Evolutionary conservation across 2,113 vertebrate species (phyloP).

Genomic region (zebrafish (Danio rerio)): DNA sequence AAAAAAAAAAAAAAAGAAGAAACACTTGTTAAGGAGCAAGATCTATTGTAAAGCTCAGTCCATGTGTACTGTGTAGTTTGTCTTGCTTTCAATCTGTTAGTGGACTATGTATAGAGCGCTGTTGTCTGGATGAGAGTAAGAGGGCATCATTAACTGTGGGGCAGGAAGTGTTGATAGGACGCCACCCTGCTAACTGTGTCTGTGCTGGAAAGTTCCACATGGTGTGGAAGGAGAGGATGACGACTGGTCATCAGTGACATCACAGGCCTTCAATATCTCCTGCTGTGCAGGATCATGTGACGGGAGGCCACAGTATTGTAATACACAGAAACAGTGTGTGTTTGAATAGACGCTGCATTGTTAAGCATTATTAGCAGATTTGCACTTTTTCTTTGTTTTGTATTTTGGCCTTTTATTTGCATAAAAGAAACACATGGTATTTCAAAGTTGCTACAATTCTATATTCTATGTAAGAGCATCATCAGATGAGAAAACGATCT

Average conservation of each 20-base stretch:
- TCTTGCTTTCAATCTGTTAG: neutral
- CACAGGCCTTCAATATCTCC: slow-evolving; percentile 70
- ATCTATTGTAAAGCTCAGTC: neutral
- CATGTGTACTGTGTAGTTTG: neutral
- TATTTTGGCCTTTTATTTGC: slow-evolving; percentile 29
- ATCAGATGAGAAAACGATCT: neutral
- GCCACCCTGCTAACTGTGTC: slow-evolving; percentile 59
- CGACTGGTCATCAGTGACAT: slow-evolving; percentile 41
- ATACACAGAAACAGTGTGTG: slow-evolving; percentile 45
- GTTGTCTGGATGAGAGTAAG: neutral
- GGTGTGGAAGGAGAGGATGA: slow-evolving; percentile 51
- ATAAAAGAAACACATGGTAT: neutral
- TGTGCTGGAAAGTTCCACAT: slow-evolving; percentile 35
- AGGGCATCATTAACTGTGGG: slow-evolving; percentile 44
- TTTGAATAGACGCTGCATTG: neutral
- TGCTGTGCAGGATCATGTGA: slow-evolving; percentile 78
- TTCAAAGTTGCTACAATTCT: neutral
- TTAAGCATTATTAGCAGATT: slow-evolving; percentile 43
- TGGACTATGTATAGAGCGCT: neutral
- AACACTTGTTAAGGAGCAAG: neutral
- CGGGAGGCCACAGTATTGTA: slow-evolving; percentile 54
- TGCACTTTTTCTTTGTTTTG: slow-evolving; percentile 46
- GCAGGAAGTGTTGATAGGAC: slow-evolving; percentile 66
- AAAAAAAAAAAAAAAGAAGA: slow-evolving; percentile 3
- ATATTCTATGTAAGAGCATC: neutral